Evolutionary conservation across 2,113 vertebrate genomes (phyloP).

Genomic region (Ciconia maguari): DNA sequence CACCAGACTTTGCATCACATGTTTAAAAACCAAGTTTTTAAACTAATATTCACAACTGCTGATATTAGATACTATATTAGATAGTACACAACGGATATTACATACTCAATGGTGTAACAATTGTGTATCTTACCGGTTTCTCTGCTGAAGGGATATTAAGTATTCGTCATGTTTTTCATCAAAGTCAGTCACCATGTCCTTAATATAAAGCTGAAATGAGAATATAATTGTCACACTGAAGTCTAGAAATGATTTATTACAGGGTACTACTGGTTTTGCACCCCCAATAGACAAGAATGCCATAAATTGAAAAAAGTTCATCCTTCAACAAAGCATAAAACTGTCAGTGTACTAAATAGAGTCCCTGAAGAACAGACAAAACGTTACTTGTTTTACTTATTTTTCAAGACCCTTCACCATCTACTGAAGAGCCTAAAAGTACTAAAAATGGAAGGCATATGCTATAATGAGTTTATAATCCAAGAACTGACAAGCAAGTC

Average conservation of each 20-base stretch:
- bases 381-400: background rate
- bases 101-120: background rate
- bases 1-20: background rate
- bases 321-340: background rate
- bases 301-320: background rate
- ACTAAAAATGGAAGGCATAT: background rate
- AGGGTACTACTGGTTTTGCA: background rate
- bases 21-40: background rate
- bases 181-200: constrained; percentile 80
- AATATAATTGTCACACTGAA: background rate
- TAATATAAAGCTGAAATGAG: constrained; percentile 70
- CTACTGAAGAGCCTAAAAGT: background rate
- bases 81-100: background rate
- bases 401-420: background rate
- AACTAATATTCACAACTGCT: background rate
- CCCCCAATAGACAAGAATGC: background rate
- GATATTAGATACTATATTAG: background rate
- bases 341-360: background rate
- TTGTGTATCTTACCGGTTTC: constrained; percentile 84
- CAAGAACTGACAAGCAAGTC: background rate
- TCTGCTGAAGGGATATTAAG: constrained; percentile 92
- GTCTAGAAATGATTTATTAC: background rate
- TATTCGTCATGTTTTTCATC: constrained; percentile 93
- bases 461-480: background rate
- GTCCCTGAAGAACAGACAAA: background rate